Conservation (phyloP, 1,140 invertebrate species). For the Archivesica marissinica region DNA sequence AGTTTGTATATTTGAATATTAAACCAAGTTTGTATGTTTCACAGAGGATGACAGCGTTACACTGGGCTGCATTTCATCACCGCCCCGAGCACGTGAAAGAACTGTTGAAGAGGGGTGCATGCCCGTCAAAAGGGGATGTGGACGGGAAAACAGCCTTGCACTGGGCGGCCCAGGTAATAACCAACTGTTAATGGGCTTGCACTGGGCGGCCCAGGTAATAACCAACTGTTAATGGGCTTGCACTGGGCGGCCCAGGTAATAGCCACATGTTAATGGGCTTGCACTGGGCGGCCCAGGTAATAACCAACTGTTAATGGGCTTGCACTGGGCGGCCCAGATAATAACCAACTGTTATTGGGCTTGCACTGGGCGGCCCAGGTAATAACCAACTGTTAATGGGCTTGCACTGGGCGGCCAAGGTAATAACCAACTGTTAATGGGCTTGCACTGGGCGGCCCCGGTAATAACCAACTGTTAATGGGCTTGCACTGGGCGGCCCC, state of each 20-base stretch:
- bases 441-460: too few relatives aligned
- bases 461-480: too few relatives aligned
- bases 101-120: slow-evolving; percentile 72
- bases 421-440: too few relatives aligned
- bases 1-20: not conserved
- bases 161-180: slow-evolving; percentile 79
- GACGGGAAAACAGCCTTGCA: slow-evolving; percentile 80
- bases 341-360: too few relatives aligned
- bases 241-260: slow-evolving; percentile 81
- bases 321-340: too few relatives aligned
- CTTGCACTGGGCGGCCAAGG: too few relatives aligned
- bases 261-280: slow-evolving; percentile 71
- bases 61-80: slow-evolving; percentile 81
- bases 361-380: too few relatives aligned
- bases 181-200: slow-evolving; percentile 75
- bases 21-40: slow-evolving; percentile 8
- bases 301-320: too few relatives aligned
- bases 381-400: too few relatives aligned
- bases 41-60: slow-evolving; percentile 80
- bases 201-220: slow-evolving; percentile 80
- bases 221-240: slow-evolving; percentile 72
- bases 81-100: slow-evolving; percentile 74
- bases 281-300: slow-evolving; percentile 81
- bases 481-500: too few relatives aligned
- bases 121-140: slow-evolving; percentile 70